Percentiles rank a stretch among this genome's conserved stretches.
phyloP scores from a whole-genome alignment of 2,113 vertebrate species.

The Echinops telfairi region DNA sequence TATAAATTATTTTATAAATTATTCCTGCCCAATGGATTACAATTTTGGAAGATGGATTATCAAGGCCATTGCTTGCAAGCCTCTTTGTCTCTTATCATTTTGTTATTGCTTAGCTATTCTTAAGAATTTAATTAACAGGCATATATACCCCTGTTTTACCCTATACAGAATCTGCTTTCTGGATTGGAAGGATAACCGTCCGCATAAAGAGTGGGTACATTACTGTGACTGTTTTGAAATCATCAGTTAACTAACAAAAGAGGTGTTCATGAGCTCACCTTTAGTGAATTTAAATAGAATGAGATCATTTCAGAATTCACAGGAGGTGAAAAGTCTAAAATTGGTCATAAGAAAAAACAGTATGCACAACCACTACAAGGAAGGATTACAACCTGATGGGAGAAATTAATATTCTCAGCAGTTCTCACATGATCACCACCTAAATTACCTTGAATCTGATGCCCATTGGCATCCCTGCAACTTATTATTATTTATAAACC shows the following conservation, averaged over 20 bases:
- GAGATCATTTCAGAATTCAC: conserved; percentile 44
- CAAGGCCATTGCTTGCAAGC: not conserved
- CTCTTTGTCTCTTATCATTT: not conserved
- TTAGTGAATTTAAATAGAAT: conserved; percentile 27
- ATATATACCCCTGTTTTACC: not conserved
- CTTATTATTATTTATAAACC: conserved; percentile 55
- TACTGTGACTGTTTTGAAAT: not conserved
- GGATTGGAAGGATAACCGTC: not conserved
- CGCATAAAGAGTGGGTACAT: not conserved
- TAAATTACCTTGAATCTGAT: not conserved
- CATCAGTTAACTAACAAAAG: conserved; percentile 31
- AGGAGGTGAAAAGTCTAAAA: conserved; percentile 50
- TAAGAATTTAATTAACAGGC: not conserved
- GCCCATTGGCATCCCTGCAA: not conserved
- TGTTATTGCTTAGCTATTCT: not conserved
- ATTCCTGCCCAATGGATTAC: not conserved
- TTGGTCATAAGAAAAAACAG: conserved; percentile 21
- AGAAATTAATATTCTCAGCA: conserved; percentile 27
- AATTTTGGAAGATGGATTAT: not conserved
- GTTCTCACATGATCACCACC: not conserved
- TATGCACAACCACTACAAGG: not conserved
- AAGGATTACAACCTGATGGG: conserved; percentile 41
- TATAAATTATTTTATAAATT: too few species aligned
- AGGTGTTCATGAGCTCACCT: not conserved
- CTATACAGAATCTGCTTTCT: conserved; percentile 1